Base-by-base conservation (phyloP, 1,140 invertebrate species). In the Hyles vespertilio region DNA sequence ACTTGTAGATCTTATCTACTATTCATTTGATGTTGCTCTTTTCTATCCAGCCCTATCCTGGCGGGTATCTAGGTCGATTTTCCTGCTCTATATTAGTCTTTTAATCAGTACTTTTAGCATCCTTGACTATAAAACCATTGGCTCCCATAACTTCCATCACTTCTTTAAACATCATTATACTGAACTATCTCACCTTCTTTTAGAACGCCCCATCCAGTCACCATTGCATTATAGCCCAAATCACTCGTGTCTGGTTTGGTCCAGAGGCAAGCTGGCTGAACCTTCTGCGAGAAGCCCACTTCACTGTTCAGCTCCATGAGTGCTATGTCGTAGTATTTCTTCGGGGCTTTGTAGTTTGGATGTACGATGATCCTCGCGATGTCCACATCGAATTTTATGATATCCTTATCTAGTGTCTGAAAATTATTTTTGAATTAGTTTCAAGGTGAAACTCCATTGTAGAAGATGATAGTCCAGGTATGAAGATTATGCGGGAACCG, bases 261-360 rank as follows among this genome's bases (percentile, higher is more conserved):
- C 79, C 79, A 81, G 10, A 81, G 56, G 58, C 79, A 81, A 12
- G 74, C 70, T 1, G 79, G 79, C 11, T 72, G 70, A 3, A 78
- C 57, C 5, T 67, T 48, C 5, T 61, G 63, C 2, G 52, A 48
- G 56, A 81, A 77, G 3, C 2, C 11, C 10, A 73, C 32, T 8
- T 60, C 49, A 45, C 57, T 45, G 3, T 52, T 58, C 6, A 89
- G 46, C 63, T 84, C 69, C 8, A 90, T 55, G 0, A 90, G 34
- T 0, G 89, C 89, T 56, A 90, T 81, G 51, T 90, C 89, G 43
- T 81, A 74, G 69, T 92, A 92, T 46, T 87, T 77, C 7, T 58
- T 67, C 1, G 81, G 78, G 2, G 80, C 55, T 33, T 67, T 69
- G 65, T 91, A 92, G 7, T 88, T 56, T 3, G 90, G 91, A 82